phyloP scores from a whole-genome alignment of 1,140 invertebrate genomes.

The Lucilia cuprina region DNA sequence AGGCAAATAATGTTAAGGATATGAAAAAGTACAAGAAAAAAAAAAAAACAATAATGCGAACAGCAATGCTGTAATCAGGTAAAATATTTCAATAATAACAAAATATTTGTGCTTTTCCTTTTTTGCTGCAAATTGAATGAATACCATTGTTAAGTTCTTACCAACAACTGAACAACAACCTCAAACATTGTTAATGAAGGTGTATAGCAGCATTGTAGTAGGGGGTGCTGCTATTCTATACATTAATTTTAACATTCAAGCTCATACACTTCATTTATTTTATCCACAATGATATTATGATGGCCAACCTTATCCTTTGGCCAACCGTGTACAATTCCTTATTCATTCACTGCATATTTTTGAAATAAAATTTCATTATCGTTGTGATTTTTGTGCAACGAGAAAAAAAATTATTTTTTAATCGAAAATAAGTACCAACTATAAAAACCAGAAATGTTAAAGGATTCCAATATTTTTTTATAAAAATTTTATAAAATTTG shows the following conservation, averaged over 20 bases:
- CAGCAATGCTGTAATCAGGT: not conserved
- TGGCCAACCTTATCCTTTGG: not conserved
- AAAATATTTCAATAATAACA: slow-evolving; percentile 5
- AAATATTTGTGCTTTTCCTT: not conserved
- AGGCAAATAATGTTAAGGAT: not conserved
- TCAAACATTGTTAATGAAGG: not conserved
- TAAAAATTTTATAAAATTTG: too few species aligned
- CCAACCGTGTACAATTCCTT: not conserved
- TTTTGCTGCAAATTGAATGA: not conserved
- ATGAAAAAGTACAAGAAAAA: not conserved
- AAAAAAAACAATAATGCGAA: not conserved
- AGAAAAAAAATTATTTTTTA: not conserved
- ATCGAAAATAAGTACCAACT: not conserved
- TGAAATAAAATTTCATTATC: slow-evolving; percentile 3
- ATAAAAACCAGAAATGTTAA: not conserved
- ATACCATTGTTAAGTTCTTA: slow-evolving; percentile 3
- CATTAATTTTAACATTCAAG: not conserved
- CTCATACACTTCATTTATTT: not conserved
- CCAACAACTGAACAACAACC: not conserved
- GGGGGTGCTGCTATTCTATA: not conserved
- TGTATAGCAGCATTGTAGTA: too few species aligned
- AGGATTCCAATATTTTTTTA: too few species aligned
- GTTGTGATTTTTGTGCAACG: not conserved
- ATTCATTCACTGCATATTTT: not conserved
- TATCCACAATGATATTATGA: not conserved